Conservation (phyloP, 2,113 vertebrate species). For the Ibidorhyncha struthersii region DNA sequence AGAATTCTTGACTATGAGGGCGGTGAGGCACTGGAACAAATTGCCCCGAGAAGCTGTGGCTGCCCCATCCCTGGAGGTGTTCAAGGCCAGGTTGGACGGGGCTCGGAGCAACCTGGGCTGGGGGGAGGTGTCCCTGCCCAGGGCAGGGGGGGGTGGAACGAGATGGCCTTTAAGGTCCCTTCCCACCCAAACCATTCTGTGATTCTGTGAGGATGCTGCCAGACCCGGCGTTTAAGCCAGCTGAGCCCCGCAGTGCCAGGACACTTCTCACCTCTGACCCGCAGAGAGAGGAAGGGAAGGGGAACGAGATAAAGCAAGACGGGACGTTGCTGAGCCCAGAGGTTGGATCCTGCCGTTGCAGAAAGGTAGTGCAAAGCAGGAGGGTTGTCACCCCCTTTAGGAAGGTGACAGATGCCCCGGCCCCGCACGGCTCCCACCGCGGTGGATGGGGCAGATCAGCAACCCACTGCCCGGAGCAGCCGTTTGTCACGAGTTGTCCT, state of each 20-base stretch:
- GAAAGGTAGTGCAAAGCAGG: fast-evolving
- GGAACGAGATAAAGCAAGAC: not conserved
- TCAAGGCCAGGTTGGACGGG: too few relatives aligned
- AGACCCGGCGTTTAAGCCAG: not conserved
- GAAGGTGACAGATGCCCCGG: fast-evolving
- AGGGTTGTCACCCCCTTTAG: not conserved
- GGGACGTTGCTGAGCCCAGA: too few relatives aligned
- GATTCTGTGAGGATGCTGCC: not conserved
- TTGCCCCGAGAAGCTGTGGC: too few relatives aligned
- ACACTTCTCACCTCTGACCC: not conserved
- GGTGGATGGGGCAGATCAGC: not conserved
- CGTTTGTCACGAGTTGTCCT: not conserved
- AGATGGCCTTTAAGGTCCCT: not conserved
- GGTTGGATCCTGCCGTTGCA: not conserved
- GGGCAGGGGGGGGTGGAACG: not conserved
- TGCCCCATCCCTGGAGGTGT: too few relatives aligned
- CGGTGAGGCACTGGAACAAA: too few relatives aligned
- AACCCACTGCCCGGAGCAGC: not conserved
- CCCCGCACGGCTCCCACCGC: too few relatives aligned
- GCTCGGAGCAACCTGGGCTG: not conserved
- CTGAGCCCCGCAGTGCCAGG: fast-evolving
- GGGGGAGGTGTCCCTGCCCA: not conserved
- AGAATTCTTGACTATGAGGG: too few relatives aligned
- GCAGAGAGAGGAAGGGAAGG: not conserved
- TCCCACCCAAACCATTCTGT: not conserved